These are phyloP conservation scores for Apogon hyalosoma DNA, from an alignment of 2,797 vertebrate species.

Conservation along the genomic window DNA sequence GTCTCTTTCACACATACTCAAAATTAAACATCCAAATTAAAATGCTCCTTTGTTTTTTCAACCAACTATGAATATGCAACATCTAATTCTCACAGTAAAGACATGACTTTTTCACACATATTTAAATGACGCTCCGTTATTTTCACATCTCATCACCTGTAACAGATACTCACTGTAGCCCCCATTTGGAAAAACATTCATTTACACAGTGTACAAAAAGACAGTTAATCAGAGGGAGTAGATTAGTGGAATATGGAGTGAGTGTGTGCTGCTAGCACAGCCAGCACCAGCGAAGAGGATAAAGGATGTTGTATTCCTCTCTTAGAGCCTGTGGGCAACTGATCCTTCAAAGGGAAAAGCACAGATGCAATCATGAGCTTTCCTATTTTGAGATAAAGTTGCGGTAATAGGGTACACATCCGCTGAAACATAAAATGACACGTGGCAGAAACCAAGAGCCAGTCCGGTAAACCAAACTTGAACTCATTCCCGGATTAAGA, in stretches of 20 bases:
- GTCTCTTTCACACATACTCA: not conserved
- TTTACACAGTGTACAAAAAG: slow-evolving; percentile 29
- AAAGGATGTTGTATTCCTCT: slow-evolving; percentile 32
- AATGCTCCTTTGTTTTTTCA: slow-evolving; percentile 16
- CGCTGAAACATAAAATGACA: slow-evolving; percentile 32
- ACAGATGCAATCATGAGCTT: slow-evolving; percentile 49
- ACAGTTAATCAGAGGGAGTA: slow-evolving; percentile 39
- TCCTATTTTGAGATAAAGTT: slow-evolving; percentile 44
- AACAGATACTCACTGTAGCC: slow-evolving; percentile 25
- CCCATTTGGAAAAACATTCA: slow-evolving; percentile 22
- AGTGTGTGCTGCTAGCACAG: slow-evolving; percentile 24
- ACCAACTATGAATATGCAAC: slow-evolving; percentile 9
- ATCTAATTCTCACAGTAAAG: slow-evolving; percentile 20
- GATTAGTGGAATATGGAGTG: slow-evolving; percentile 42
- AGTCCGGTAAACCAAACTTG: slow-evolving; percentile 24
- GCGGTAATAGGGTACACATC: slow-evolving; percentile 4
- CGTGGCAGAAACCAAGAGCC: slow-evolving; percentile 27
- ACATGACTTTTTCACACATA: slow-evolving; percentile 21
- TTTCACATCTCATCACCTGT: slow-evolving; percentile 23
- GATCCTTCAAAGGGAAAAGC: slow-evolving; percentile 35
- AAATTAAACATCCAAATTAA: slow-evolving; percentile 4
- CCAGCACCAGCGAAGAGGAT: slow-evolving; percentile 31
- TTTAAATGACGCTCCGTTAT: slow-evolving; percentile 31
- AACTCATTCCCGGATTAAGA: slow-evolving; percentile 52
- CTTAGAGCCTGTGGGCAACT: slow-evolving; percentile 12